Conservation (phyloP, 2,888 invertebrate genomes). For the Elegia similella region DNA sequence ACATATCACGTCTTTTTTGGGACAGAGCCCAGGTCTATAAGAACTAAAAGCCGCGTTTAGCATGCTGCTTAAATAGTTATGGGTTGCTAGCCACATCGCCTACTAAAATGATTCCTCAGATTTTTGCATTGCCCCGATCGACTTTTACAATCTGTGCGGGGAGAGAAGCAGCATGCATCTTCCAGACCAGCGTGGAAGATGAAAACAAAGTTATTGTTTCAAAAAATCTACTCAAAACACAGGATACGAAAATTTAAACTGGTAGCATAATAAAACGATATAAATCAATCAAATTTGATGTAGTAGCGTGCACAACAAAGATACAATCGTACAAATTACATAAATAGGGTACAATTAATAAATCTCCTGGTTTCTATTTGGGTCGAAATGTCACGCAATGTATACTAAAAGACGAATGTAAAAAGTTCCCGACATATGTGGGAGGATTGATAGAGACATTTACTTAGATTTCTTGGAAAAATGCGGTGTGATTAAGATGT, state of each 20-base stretch:
- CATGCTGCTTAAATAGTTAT: too few species aligned
- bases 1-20: too few species aligned
- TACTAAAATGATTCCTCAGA: too few species aligned
- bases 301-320: neutral
- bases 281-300: neutral
- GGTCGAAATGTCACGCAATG: neutral
- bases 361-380: neutral
- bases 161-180: too few species aligned
- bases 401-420: neutral
- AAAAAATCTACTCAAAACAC: neutral
- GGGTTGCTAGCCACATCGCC: too few species aligned
- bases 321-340: neutral
- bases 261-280: neutral
- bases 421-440: neutral
- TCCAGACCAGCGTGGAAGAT: too few species aligned
- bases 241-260: neutral
- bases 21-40: too few species aligned
- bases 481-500: neutral
- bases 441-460: conserved; percentile 6
- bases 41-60: too few species aligned
- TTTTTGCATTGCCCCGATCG: too few species aligned
- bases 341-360: neutral
- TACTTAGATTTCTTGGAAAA: neutral
- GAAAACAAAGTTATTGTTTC: too few species aligned
- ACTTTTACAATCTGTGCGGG: too few species aligned